These are phyloP conservation scores for Octodonta nipae DNA, from an alignment of 2,888 invertebrate genomes.

Conservation along the genomic window DNA sequence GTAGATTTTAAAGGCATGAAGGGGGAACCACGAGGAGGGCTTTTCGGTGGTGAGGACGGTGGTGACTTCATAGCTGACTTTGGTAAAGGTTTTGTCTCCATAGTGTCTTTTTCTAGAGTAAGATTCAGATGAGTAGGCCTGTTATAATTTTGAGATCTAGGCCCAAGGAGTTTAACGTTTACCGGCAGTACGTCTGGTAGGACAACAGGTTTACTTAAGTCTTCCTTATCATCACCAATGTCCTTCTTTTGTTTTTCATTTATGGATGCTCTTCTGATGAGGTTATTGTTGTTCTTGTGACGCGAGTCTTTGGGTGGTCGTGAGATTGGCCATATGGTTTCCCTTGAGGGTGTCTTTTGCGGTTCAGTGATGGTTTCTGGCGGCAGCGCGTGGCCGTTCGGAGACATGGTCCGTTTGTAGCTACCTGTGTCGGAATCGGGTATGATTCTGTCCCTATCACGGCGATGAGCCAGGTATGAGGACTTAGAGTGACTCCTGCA, in stretches of 20 bases:
- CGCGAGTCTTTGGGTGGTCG: constrained; percentile 19
- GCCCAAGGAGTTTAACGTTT: constrained; percentile 36
- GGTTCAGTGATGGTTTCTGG: constrained; percentile 22
- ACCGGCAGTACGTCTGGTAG: constrained; percentile 45
- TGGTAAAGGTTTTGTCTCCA: constrained; percentile 20
- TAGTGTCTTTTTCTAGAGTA: constrained; percentile 17
- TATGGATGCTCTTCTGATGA: constrained; percentile 29
- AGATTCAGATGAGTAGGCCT: constrained; percentile 27
- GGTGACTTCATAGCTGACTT: constrained; percentile 24
- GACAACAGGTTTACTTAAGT: constrained; percentile 29
- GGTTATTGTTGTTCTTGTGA: constrained; percentile 25
- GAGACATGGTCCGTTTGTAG: constrained; percentile 61
- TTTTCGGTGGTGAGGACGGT: constrained; percentile 26
- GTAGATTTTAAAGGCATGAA: constrained; percentile 28
- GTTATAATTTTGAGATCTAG: constrained; percentile 28
- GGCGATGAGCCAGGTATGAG: constrained; percentile 57
- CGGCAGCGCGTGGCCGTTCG: constrained; percentile 38
- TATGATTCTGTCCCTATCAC: constrained; percentile 51
- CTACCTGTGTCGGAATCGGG: constrained; percentile 60
- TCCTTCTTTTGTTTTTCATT: constrained; percentile 27
- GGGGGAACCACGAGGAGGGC: constrained; percentile 25
- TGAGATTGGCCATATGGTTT: constrained; percentile 27
- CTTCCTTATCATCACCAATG: constrained; percentile 26
- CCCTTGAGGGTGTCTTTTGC: constrained; percentile 22
- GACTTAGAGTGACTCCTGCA: constrained; percentile 66